A percentile compares a stretch with the other conserved stretches of the same genome.
Conservation (phyloP, 2,113 vertebrate genomes). For the Centropristis striata region DNA sequence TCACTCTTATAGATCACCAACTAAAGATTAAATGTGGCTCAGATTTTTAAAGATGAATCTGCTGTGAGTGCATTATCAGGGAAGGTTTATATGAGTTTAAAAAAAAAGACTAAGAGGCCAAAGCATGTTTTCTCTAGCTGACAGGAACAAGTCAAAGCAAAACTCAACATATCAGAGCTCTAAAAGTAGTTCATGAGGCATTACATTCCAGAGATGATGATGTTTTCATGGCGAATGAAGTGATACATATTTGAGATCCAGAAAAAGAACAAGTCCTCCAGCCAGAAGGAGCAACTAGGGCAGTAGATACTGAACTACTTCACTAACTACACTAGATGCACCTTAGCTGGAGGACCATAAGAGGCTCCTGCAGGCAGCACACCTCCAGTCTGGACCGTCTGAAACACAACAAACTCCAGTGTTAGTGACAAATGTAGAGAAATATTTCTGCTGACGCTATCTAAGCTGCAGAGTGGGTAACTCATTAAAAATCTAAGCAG, state of each 20-base stretch:
- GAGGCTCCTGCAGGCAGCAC: neutral
- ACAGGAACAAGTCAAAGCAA: neutral
- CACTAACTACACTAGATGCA: slow-evolving; percentile 99
- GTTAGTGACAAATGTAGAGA: neutral
- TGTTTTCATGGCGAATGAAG: neutral
- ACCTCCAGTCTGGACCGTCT: slow-evolving; percentile 33
- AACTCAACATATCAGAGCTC: neutral
- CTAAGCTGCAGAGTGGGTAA: neutral
- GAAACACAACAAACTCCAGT: slow-evolving; percentile 56
- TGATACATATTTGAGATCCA: neutral
- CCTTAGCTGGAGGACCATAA: slow-evolving; percentile 93
- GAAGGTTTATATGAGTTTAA: neutral
- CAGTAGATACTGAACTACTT: slow-evolving; percentile 95
- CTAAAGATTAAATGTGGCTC: too few species aligned
- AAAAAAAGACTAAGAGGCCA: neutral
- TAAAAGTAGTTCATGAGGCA: too few species aligned
- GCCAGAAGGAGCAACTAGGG: slow-evolving; percentile 99
- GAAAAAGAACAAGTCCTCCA: slow-evolving; percentile 85
- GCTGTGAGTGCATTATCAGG: neutral
- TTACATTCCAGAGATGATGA: neutral
- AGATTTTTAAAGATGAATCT: neutral
- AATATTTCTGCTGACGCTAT: neutral
- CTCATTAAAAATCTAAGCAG: neutral
- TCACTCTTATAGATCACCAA: too few species aligned
- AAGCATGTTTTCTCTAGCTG: neutral